These are phyloP conservation scores for Ceryle rudis DNA, from an alignment of 2,797 vertebrate species.

Conservation along the genomic window DNA sequence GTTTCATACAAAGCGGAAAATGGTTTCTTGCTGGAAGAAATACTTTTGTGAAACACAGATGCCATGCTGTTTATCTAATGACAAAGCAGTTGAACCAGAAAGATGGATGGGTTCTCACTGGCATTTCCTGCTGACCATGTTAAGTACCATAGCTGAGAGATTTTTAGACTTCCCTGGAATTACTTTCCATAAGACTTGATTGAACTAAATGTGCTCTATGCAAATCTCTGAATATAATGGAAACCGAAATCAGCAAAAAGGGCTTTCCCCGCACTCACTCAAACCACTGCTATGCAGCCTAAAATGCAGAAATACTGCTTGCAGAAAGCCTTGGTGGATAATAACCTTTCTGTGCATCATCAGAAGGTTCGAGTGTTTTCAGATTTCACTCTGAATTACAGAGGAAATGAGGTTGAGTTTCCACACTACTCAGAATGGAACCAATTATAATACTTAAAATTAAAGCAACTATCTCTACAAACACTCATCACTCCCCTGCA, in stretches of 20 bases:
- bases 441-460: slow-evolving; percentile 5
- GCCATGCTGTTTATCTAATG: slow-evolving; percentile 61
- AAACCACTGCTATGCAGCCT: not conserved
- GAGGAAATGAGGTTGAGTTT: slow-evolving; percentile 28
- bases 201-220: slow-evolving; percentile 40
- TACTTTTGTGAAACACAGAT: not conserved
- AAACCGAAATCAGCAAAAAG: not conserved
- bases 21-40: slow-evolving; percentile 27
- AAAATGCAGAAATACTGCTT: not conserved
- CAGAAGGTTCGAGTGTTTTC: not conserved
- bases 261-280: slow-evolving; percentile 23
- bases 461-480: not conserved
- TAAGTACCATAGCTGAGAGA: slow-evolving; percentile 14
- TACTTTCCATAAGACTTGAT: not conserved
- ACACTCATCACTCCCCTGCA: not conserved
- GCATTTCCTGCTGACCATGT: slow-evolving; percentile 22
- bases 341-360: slow-evolving; percentile 27
- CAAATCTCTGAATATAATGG: slow-evolving; percentile 46
- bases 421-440: slow-evolving; percentile 31
- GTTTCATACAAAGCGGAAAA: not conserved
- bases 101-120: slow-evolving; percentile 36
- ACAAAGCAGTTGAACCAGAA: slow-evolving; percentile 60
- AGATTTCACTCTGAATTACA: slow-evolving; percentile 46
- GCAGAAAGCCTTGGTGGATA: not conserved
- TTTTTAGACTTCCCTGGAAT: slow-evolving; percentile 30